Conservation (phyloP, 2,888 invertebrate species). For the Leptinotarsa rubiginosa region DNA sequence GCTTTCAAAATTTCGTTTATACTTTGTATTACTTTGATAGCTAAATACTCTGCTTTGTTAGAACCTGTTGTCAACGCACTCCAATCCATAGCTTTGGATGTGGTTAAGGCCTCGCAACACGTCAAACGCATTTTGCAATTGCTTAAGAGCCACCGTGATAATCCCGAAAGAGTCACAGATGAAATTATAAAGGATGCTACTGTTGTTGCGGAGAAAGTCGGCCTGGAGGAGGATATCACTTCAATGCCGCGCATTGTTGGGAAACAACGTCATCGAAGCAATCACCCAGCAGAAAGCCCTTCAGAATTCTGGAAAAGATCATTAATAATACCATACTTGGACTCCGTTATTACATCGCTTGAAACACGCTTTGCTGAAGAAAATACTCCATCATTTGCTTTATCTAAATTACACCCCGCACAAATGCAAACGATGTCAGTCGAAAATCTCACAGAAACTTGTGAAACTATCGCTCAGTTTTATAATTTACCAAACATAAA, state of each 20-base stretch:
- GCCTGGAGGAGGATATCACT: no score
- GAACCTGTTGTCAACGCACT: constrained; percentile 30
- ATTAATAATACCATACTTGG: constrained; percentile 30
- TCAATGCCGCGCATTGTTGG: no score
- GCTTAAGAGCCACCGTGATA: constrained; percentile 28
- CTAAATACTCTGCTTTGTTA: constrained; percentile 30
- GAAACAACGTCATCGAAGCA: no score
- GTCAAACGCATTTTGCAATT: constrained; percentile 23
- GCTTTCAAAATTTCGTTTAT: constrained; percentile 33
- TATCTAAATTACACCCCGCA: constrained; percentile 33
- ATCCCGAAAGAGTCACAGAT: no score
- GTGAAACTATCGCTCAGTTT: constrained; percentile 11
- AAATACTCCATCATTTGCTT: constrained; percentile 34
- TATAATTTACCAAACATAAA: constrained; percentile 31
- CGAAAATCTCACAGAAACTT: constrained; percentile 31
- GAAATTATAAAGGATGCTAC: background rate
- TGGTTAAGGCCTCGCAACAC: constrained; percentile 27
- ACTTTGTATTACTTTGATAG: constrained; percentile 30
- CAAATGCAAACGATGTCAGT: constrained; percentile 32
- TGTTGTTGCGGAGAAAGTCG: constrained; percentile 22
- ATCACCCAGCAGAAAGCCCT: background rate
- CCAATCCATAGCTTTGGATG: constrained; percentile 29
- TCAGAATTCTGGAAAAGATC: constrained; percentile 32
- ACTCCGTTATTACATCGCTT: constrained; percentile 12
- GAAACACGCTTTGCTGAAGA: constrained; percentile 31